phyloP scores from a whole-genome alignment of 1,140 invertebrate genomes.

The Drosophila erecta region DNA sequence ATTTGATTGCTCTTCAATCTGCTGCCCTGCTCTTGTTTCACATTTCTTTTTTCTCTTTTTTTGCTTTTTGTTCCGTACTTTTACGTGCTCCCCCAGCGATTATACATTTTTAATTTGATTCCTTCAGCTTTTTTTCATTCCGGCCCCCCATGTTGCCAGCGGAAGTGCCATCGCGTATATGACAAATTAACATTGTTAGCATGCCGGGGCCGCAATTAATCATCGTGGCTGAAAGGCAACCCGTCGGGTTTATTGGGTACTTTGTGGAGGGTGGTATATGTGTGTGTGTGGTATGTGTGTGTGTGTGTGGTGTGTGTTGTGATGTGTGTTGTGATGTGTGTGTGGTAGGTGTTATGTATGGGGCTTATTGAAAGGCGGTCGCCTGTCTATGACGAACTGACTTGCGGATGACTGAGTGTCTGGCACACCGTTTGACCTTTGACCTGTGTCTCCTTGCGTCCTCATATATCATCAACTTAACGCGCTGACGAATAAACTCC shows the following conservation, averaged over 20 bases:
- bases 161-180: constrained; percentile 64
- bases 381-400: constrained; percentile 37
- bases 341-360: neutral
- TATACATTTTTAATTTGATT: constrained; percentile 83
- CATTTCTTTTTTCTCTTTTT: neutral
- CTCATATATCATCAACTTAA: constrained; percentile 2
- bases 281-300: too few species aligned
- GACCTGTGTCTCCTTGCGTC: neutral
- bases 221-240: constrained; percentile 38
- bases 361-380: constrained; percentile 57
- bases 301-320: too few species aligned
- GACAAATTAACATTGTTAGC: constrained; percentile 82
- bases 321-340: too few species aligned
- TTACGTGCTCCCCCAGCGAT: constrained; percentile 49
- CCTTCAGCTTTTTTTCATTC: constrained; percentile 42
- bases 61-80: neutral
- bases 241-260: neutral
- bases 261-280: too few species aligned
- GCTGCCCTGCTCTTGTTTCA: neutral
- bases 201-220: constrained; percentile 72
- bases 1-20: constrained; percentile 70
- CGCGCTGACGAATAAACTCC: constrained; percentile 1
- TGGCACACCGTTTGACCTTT: constrained; percentile 32
- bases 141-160: constrained; percentile 13
- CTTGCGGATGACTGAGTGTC: constrained; percentile 29